These are phyloP conservation scores for Pocillopora meandrina DNA, from an alignment of 92 coral and sea anemone genomes.

Conservation along the genomic window DNA sequence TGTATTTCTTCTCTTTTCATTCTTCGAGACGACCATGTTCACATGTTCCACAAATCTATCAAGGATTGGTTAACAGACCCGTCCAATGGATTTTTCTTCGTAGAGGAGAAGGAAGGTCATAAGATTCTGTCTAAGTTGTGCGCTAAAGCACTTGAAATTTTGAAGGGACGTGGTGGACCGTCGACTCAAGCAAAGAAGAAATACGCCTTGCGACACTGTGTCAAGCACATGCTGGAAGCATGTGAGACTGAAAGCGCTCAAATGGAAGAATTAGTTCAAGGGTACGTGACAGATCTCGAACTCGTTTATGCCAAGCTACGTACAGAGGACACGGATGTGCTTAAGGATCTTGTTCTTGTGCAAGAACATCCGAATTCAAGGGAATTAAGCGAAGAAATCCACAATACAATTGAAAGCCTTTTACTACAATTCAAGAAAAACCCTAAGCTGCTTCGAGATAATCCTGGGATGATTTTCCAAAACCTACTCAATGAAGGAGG, in stretches of 20 bases:
- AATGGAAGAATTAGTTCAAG: conserved; percentile 7
- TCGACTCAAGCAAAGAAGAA: not conserved
- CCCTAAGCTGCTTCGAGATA: conserved; percentile 10
- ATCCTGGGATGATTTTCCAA: conserved; percentile 18
- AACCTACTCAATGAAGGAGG: conserved; percentile 32
- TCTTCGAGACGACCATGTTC: conserved; percentile 12
- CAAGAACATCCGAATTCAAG: not conserved
- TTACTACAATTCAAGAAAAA: conserved; percentile 3
- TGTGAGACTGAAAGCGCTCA: not conserved
- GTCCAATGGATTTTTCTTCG: not conserved
- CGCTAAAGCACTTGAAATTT: not conserved
- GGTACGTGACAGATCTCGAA: conserved; percentile 21
- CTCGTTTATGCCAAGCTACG: conserved; percentile 16
- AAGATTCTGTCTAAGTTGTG: not conserved
- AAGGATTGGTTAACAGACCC: conserved; percentile 26
- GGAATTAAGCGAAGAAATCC: not conserved
- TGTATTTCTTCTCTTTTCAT: conserved; percentile 28
- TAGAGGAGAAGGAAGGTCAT: not conserved
- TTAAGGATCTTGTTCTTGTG: not conserved
- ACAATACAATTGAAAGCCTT: not conserved
- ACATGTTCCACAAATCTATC: conserved; percentile 28
- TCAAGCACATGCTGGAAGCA: not conserved
- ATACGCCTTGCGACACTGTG: not conserved
- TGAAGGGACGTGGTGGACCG: not conserved
- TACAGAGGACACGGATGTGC: not conserved